phyloP scores from a whole-genome alignment of 1,140 invertebrate species.

The Aplysia californica region DNA sequence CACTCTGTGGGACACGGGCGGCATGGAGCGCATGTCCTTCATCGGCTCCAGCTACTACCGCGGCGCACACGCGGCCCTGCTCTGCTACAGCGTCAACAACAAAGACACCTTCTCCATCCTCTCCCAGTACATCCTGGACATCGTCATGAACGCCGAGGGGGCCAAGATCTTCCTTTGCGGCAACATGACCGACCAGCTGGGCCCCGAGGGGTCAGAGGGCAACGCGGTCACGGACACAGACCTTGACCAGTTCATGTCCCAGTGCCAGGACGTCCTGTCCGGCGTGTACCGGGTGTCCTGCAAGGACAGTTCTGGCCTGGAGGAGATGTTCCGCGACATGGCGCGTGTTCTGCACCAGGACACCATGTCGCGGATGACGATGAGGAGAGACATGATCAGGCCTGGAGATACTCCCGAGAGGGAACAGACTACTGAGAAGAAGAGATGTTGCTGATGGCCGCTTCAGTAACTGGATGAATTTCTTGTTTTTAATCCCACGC shows the following conservation, averaged over 20 bases:
- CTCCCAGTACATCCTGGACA: conserved; percentile 62
- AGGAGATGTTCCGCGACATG: conserved; percentile 92
- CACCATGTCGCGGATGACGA: conserved; percentile 51
- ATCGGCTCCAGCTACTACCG: conserved; percentile 64
- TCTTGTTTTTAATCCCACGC: too few relatives aligned
- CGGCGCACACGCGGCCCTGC: conserved; percentile 57
- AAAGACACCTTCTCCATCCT: conserved; percentile 68
- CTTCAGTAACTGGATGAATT: too few relatives aligned
- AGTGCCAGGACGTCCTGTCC: conserved; percentile 90
- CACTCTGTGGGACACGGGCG: conserved; percentile 65
- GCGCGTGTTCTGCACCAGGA: conserved; percentile 70
- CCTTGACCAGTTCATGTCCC: conserved; percentile 91
- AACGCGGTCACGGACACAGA: conserved; percentile 85
- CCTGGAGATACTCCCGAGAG: conserved; percentile 54
- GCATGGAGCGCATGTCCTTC: conserved; percentile 64
- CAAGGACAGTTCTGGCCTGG: conserved; percentile 86
- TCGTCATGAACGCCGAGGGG: conserved; percentile 63
- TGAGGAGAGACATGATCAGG: conserved; percentile 51
- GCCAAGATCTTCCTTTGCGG: conserved; percentile 62
- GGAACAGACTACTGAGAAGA: conserved; percentile 34
- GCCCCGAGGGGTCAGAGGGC: conserved; percentile 40
- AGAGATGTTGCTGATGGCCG: conserved; percentile 39
- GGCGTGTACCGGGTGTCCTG: conserved; percentile 92
- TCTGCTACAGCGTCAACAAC: conserved; percentile 81
- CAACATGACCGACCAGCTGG: conserved; percentile 53